phyloP scores from a whole-genome alignment of 2,888 invertebrate genomes.

The Ichneumoninae sp. region DNA sequence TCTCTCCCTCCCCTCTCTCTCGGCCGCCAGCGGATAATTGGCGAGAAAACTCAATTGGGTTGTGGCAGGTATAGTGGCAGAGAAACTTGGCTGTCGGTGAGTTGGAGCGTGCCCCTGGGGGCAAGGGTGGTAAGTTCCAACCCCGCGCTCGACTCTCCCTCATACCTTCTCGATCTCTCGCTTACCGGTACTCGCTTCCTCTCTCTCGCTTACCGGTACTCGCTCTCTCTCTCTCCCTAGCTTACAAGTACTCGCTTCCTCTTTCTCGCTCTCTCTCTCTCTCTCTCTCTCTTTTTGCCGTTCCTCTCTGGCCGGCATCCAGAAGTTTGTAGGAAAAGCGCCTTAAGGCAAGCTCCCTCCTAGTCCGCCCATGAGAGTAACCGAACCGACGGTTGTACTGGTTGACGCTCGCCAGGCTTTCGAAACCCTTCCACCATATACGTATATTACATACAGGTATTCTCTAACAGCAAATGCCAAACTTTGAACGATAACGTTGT shows the following conservation, averaged over 20 bases:
- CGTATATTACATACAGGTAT: background rate
- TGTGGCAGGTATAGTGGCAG: slow-evolving; percentile 44
- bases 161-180: slow-evolving; percentile 22
- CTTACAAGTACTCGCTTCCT: background rate
- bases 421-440: background rate
- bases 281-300: background rate
- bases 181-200: background rate
- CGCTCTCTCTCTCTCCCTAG: background rate
- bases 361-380: slow-evolving; percentile 35
- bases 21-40: slow-evolving; percentile 70
- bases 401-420: slow-evolving; percentile 17
- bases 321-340: slow-evolving; percentile 55
- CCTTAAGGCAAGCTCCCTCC: slow-evolving; percentile 20
- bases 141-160: slow-evolving; percentile 15
- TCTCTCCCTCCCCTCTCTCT: background rate
- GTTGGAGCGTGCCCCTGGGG: slow-evolving; percentile 66
- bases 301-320: slow-evolving; percentile 50
- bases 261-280: background rate
- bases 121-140: slow-evolving; percentile 50
- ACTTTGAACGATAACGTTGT: slow-evolving; percentile 16
- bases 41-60: slow-evolving; percentile 72
- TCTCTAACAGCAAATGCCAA: background rate
- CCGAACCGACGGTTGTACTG: slow-evolving; percentile 1
- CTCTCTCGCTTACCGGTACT: background rate
- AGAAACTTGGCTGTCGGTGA: slow-evolving; percentile 64